These are phyloP conservation scores for Macaria notata DNA, from an alignment of 2,888 invertebrate genomes.

Conservation along the genomic window DNA sequence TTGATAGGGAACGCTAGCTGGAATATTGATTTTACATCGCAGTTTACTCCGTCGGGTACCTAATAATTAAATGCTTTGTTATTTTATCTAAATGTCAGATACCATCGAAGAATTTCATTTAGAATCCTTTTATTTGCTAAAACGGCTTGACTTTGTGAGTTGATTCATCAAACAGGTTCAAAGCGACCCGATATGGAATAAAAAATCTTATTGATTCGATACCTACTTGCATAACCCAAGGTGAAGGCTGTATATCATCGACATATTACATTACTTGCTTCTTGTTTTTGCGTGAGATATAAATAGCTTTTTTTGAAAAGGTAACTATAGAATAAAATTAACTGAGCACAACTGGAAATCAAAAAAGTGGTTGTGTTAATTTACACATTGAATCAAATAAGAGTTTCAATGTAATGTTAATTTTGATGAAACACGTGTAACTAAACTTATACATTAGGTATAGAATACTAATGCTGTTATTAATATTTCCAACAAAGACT, in stretches of 20 bases:
- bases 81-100: constrained; percentile 3
- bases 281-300: too few relatives aligned
- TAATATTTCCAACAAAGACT: too few relatives aligned
- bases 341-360: too few relatives aligned
- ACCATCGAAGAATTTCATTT: constrained; percentile 8
- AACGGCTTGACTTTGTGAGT: constrained; percentile 7
- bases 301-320: too few relatives aligned
- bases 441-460: too few relatives aligned
- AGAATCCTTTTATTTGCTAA: constrained; percentile 3
- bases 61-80: too few relatives aligned
- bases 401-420: too few relatives aligned
- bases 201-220: constrained; percentile 16
- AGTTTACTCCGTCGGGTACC: neutral
- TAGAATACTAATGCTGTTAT: too few relatives aligned
- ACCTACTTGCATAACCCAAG: constrained; percentile 17
- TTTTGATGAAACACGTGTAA: too few relatives aligned
- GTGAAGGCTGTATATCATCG: constrained; percentile 18
- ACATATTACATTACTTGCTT: neutral
- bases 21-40: constrained; percentile 12
- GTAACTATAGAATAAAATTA: too few relatives aligned
- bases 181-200: constrained; percentile 12
- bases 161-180: constrained; percentile 23
- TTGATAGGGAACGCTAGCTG: constrained; percentile 4
- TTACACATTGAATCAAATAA: too few relatives aligned
- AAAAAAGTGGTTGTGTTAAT: too few relatives aligned